Conservation (phyloP, 1,140 invertebrate species). For the Patella vulgata region DNA sequence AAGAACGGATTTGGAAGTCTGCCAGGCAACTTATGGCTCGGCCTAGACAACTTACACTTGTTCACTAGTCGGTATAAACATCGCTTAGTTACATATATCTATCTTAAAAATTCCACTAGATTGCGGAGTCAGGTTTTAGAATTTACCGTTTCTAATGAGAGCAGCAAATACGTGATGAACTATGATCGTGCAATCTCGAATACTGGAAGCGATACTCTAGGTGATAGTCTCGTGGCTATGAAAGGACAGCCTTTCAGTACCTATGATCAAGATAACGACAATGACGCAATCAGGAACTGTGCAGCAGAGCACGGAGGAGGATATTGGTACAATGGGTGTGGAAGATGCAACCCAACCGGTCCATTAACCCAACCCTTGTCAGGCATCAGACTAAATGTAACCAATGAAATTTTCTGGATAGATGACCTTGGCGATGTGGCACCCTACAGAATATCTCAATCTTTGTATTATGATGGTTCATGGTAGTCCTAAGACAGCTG, state of each 20-base stretch:
- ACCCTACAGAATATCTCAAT: slow-evolving; percentile 14
- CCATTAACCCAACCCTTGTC: background rate
- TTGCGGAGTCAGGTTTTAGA: too few relatives aligned
- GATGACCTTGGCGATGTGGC: slow-evolving; percentile 7
- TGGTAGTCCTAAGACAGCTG: too few relatives aligned
- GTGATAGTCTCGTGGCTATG: too few relatives aligned
- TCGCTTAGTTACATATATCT: too few relatives aligned
- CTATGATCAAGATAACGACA: slow-evolving; percentile 1
- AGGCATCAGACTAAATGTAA: slow-evolving; percentile 8
- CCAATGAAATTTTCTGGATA: slow-evolving; percentile 19
- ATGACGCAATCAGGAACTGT: background rate
- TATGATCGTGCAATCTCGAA: background rate
- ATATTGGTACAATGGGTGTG: slow-evolving; percentile 2
- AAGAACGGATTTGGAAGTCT: background rate
- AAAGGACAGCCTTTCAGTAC: background rate
- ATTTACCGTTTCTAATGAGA: slow-evolving; percentile 4
- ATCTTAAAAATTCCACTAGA: too few relatives aligned
- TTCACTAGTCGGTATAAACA: too few relatives aligned
- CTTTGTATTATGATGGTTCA: too few relatives aligned
- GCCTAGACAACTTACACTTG: background rate
- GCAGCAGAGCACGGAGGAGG: background rate
- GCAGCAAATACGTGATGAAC: background rate
- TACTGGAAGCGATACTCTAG: background rate
- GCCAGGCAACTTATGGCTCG: background rate
- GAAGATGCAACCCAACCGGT: background rate